Evolutionary conservation across 2,888 invertebrate genomes (phyloP).

Genomic region (Nemoura dubitans): DNA sequence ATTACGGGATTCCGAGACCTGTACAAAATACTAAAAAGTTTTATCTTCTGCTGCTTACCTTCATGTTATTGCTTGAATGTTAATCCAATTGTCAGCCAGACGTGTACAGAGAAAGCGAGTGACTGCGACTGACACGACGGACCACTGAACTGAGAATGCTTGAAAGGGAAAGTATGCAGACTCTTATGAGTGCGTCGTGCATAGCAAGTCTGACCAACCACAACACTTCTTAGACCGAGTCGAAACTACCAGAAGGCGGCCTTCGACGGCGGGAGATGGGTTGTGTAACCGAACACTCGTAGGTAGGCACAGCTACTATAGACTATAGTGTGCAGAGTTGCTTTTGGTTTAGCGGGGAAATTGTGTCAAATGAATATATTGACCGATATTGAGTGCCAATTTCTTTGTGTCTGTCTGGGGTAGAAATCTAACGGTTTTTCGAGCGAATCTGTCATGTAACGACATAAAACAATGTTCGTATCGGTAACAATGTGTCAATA

Average conservation of each 20-base stretch:
- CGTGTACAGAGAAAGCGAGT: background rate
- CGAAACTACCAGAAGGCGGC: background rate
- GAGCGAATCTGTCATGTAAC: background rate
- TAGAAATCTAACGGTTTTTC: background rate
- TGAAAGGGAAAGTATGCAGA: conserved; percentile 19
- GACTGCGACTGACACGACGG: background rate
- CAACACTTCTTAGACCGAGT: background rate
- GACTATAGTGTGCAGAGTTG: too few species aligned
- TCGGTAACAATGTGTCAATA: background rate
- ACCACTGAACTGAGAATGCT: background rate
- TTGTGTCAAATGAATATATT: background rate
- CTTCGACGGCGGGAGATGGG: background rate
- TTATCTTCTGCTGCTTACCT: background rate
- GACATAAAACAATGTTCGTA: background rate
- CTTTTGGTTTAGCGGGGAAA: background rate
- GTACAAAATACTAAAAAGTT: too few species aligned
- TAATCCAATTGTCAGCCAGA: background rate
- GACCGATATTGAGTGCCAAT: background rate
- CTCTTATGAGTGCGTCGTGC: background rate
- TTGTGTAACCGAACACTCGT: background rate
- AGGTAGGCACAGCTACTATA: too few species aligned
- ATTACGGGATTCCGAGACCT: too few species aligned
- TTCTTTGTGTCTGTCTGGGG: background rate
- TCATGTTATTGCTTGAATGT: background rate
- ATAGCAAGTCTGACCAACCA: background rate